Evolutionary conservation across 2,113 vertebrate genomes (phyloP), one percentile per base, ranked within the genome.

Genomic region (Phodopus roborovskii): DNA sequence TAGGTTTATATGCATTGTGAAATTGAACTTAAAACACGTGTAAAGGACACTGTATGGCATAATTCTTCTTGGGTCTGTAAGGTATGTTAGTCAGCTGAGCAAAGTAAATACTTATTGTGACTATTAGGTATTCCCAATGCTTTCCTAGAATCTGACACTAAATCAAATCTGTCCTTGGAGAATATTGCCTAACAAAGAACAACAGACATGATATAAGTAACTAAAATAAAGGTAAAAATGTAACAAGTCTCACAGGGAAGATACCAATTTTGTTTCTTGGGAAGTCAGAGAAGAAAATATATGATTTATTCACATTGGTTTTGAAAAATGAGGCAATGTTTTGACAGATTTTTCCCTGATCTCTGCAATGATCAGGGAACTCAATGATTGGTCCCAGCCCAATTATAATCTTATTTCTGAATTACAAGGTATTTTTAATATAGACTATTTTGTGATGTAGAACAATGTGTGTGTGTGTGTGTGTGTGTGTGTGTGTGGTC

Each of bases 11-110:
- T 91, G n/a, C 50, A 90, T 91, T 79, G n/a, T 45, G 79, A 93
- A 84, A 88, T 91, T 93, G 45, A 53, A 81, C 60, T 74, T 92
- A 71, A 91, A 87, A 83, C 6, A 60, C 28, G 11, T 62, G 22
- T 83, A 45, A 84, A 96, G 22, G 56, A 22, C 9, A 42, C 26
- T 48, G 88, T 20, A 5, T 42, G 20, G 11, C 39, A 68, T 12
- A 66, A 39, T 79, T 66, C 19, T 45, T 90, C 53, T 83, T 53
- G 42, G 5, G 42, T 88, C 73, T 75, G 28, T 70, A 68, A 84
- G 68, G 84, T 90, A 74, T 28, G 30, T 78, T 91, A 74, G 9
- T 86, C 50, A 94, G 17, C 50, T 92, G 33, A 95, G 62, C 60
- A 74, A 86, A 66, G 22, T 39, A 77, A 64, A 36, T 58, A 89